Evolutionary conservation across 2,888 invertebrate genomes (phyloP).

Genomic region (Apamea anceps): DNA sequence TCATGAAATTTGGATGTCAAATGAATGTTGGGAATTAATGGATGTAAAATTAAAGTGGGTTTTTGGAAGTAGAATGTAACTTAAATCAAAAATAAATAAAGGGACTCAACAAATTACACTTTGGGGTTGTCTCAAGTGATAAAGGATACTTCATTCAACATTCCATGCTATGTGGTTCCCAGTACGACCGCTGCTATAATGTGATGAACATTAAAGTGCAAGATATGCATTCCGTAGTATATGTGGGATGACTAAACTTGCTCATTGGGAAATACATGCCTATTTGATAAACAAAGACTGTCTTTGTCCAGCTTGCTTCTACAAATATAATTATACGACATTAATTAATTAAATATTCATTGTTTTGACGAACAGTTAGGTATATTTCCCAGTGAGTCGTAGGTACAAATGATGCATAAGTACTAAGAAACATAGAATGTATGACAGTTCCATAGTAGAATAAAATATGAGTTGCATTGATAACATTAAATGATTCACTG

Average conservation of each 20-base stretch:
- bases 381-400: constrained; percentile 75
- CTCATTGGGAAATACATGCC: constrained; percentile 72
- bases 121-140: constrained; percentile 48
- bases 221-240: constrained; percentile 77
- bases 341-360: constrained; percentile 29
- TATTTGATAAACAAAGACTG: constrained; percentile 33
- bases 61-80: constrained; percentile 37
- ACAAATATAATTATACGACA: constrained; percentile 3
- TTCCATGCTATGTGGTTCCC: constrained; percentile 83
- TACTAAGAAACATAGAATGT: constrained; percentile 73
- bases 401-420: constrained; percentile 72
- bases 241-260: constrained; percentile 71
- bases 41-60: constrained; percentile 18
- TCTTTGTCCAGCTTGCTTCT: constrained; percentile 1
- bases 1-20: constrained; percentile 57
- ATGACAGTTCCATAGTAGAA: constrained; percentile 73
- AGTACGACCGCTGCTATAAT: constrained; percentile 78
- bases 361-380: constrained; percentile 1
- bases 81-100: constrained; percentile 38
- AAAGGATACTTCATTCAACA: constrained; percentile 78
- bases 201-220: constrained; percentile 81
- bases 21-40: constrained; percentile 45
- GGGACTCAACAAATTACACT: constrained; percentile 37
- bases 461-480: constrained; percentile 63
- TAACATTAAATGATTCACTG: constrained; percentile 53